Conservation (phyloP, 2,797 vertebrate species). For the Parotocinclus haroldoi region DNA sequence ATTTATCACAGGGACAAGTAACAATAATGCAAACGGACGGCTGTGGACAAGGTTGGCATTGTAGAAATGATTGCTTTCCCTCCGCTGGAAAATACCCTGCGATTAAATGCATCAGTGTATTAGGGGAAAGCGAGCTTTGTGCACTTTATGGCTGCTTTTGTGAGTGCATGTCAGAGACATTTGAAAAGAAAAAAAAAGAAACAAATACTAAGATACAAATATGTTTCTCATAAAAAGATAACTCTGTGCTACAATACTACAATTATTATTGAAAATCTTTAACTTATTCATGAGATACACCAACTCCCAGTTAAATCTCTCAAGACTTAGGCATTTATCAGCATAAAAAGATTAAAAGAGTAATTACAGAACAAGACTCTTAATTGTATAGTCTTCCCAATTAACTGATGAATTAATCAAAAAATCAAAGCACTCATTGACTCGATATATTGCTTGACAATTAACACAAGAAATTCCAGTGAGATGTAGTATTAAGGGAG, state of each 20-base stretch:
- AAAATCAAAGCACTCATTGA: slow-evolving; percentile 44
- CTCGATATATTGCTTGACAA: slow-evolving; percentile 51
- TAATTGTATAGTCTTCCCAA: slow-evolving; percentile 43
- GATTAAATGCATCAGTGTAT: slow-evolving; percentile 48
- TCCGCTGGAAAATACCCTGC: slow-evolving; percentile 30
- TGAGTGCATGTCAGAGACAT: slow-evolving; percentile 2
- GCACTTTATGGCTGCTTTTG: slow-evolving; percentile 4
- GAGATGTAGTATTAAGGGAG: slow-evolving; percentile 40
- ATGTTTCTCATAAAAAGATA: no score
- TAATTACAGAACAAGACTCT: slow-evolving; percentile 44
- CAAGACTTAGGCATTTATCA: no score
- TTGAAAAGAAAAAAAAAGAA: no score
- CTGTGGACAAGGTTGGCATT: slow-evolving; percentile 39
- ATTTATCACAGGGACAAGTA: slow-evolving; percentile 50
- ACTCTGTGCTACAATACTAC: no score
- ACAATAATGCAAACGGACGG: slow-evolving; percentile 45
- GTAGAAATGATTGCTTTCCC: slow-evolving; percentile 48
- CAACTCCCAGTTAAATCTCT: no score
- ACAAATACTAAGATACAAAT: no score
- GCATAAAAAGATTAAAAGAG: slow-evolving; percentile 35
- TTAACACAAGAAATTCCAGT: slow-evolving; percentile 47
- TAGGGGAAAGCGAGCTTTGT: slow-evolving; percentile 16
- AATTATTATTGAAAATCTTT: no score
- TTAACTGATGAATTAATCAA: slow-evolving; percentile 51
- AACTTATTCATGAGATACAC: no score